A percentile compares a stretch with the other conserved stretches of the same genome.
Evolutionary conservation across 2,797 vertebrate species (phyloP).

Genomic region (Sebastes baramenuke): DNA sequence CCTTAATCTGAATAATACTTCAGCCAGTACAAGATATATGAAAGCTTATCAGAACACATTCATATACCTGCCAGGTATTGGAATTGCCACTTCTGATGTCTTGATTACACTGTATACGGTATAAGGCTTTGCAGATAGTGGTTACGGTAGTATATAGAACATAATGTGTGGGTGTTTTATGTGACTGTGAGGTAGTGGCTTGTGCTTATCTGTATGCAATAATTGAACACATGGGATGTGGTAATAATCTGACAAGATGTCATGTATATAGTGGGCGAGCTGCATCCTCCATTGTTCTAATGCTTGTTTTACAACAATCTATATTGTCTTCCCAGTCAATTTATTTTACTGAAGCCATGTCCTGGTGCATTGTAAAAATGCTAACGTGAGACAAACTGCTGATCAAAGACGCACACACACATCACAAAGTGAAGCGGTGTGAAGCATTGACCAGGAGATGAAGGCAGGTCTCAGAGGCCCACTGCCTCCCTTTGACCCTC

Average conservation of each 20-base stretch:
- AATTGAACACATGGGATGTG: background rate
- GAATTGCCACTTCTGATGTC: background rate
- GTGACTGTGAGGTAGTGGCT: background rate
- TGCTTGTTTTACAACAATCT: slow-evolving; percentile 16
- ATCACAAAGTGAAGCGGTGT: slow-evolving; percentile 14
- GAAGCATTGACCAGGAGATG: slow-evolving; percentile 40
- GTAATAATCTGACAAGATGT: background rate
- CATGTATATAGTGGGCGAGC: background rate
- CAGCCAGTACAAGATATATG: slow-evolving; percentile 8
- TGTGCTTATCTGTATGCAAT: background rate
- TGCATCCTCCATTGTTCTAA: background rate
- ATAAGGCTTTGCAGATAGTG: background rate
- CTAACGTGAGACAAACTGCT: slow-evolving; percentile 45
- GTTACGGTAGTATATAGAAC: background rate
- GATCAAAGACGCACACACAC: slow-evolving; percentile 26
- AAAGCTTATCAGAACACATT: slow-evolving; percentile 12
- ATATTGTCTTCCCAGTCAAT: slow-evolving; percentile 10
- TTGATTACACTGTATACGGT: background rate
- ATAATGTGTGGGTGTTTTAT: slow-evolving; percentile 1
- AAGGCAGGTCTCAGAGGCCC: slow-evolving; percentile 42
- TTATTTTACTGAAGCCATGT: slow-evolving; percentile 18
- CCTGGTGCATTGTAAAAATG: slow-evolving; percentile 4
- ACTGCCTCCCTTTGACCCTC: slow-evolving; percentile 45
- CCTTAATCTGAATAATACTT: slow-evolving; percentile 5
- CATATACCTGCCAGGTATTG: background rate